Conservation (phyloP, 2,797 vertebrate species). For the Varecia variegata region DNA sequence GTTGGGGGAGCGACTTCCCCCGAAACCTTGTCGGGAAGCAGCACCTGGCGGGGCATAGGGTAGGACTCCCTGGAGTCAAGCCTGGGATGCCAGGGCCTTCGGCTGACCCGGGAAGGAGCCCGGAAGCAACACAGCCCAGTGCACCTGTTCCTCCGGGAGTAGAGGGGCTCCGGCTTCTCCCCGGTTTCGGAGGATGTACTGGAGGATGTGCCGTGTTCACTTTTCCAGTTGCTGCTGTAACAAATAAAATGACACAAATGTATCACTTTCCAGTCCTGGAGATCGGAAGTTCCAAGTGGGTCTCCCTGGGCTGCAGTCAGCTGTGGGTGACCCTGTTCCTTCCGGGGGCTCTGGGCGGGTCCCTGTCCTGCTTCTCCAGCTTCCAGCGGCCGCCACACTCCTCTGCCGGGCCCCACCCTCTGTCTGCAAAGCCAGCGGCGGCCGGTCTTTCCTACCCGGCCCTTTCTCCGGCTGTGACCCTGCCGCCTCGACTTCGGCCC, state of each 20-base stretch:
- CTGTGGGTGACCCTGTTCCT: fast-evolving
- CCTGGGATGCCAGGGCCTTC: too few species aligned
- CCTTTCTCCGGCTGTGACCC: not conserved
- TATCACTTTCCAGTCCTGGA: fast-evolving
- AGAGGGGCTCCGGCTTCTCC: fast-evolving
- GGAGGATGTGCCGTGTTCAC: fast-evolving
- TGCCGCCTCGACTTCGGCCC: not conserved
- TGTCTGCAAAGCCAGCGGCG: fast-evolving
- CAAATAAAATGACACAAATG: fast-evolving
- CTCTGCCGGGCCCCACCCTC: not conserved
- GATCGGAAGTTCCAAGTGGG: fast-evolving
- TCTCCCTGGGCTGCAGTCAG: fast-evolving
- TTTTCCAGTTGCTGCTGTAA: fast-evolving
- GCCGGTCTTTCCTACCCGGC: fast-evolving
- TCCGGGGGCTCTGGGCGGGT: not conserved
- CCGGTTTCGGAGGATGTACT: not conserved
- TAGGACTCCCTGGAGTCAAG: fast-evolving
- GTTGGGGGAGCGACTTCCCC: fast-evolving
- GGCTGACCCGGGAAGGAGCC: not conserved
- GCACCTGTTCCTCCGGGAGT: fast-evolving
- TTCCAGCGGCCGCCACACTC: fast-evolving
- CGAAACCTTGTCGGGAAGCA: not conserved
- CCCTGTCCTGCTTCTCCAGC: not conserved
- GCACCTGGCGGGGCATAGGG: fast-evolving
- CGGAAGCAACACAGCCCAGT: fast-evolving